A percentile compares a stretch with the other conserved stretches of the same genome.
phyloP scores from a whole-genome alignment of 1,140 invertebrate species.

The Eupristina koningsbergeri region DNA sequence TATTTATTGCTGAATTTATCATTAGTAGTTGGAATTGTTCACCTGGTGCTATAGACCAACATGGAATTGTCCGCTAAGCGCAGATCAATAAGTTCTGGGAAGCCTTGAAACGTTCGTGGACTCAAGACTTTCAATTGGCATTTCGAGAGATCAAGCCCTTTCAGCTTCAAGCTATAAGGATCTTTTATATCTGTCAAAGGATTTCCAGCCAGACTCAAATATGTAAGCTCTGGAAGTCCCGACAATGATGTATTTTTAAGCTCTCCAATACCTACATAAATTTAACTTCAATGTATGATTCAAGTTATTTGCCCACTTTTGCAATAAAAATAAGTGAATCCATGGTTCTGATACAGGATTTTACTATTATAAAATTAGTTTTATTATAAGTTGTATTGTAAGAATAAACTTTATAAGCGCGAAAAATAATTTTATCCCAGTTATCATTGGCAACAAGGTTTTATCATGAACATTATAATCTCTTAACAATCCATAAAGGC shows the following conservation, averaged over 20 bases:
- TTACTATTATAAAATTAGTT: no score
- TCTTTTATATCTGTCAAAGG: constrained; percentile 62
- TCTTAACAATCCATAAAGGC: no score
- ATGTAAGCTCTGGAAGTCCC: constrained; percentile 59
- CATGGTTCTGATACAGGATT: no score
- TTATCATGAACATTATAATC: no score
- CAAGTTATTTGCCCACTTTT: neutral
- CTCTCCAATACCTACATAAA: constrained; percentile 55
- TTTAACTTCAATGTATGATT: neutral
- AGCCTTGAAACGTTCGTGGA: constrained; percentile 59
- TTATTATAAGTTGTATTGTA: no score
- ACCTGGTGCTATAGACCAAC: constrained; percentile 64
- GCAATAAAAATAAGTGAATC: neutral
- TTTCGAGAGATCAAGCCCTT: constrained; percentile 65
- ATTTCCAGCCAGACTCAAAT: constrained; percentile 62
- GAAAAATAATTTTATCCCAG: no score
- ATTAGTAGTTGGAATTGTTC: neutral
- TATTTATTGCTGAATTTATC: no score
- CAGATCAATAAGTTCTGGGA: constrained; percentile 63
- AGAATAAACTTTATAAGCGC: no score
- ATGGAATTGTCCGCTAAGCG: constrained; percentile 63
- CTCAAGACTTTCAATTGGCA: constrained; percentile 63
- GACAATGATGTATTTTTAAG: constrained; percentile 57
- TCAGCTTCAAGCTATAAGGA: constrained; percentile 59
- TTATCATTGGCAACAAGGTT: no score